Percentiles rank a stretch among this genome's conserved stretches.
phyloP scores from a whole-genome alignment of 2,113 vertebrate genomes.

The Porphyrio hochstetteri region DNA sequence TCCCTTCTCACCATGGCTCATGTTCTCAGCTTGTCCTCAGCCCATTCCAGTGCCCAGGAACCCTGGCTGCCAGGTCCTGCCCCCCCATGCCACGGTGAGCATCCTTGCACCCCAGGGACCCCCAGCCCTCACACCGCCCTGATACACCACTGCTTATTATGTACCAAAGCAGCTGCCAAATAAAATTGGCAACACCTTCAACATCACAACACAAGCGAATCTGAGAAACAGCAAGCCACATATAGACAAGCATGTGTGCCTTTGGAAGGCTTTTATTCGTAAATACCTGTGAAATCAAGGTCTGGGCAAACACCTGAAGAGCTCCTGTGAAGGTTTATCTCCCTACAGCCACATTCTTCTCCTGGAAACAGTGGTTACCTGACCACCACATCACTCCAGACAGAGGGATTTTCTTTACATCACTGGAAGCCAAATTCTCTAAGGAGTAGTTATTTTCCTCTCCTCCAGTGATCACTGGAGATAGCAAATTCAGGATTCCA shows the following conservation, averaged over 20 bases:
- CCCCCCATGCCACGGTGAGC: neutral
- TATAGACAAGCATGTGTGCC: neutral
- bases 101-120: neutral
- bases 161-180: neutral
- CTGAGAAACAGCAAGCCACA: neutral
- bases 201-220: neutral
- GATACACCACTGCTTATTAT: neutral
- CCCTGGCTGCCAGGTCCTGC: neutral
- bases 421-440: neutral
- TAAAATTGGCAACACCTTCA: neutral
- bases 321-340: neutral
- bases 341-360: neutral
- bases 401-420: neutral
- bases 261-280: neutral
- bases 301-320: neutral
- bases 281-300: neutral
- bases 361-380: neutral
- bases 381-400: neutral
- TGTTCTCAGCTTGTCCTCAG: neutral
- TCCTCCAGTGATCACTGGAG: neutral
- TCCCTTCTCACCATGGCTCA: neutral
- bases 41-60: neutral
- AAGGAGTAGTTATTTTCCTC: neutral
- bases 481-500: neutral
- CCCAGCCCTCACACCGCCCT: neutral